Evolutionary conservation across 2,797 vertebrate species (phyloP).

Genomic region (Helarctos malayanus): DNA sequence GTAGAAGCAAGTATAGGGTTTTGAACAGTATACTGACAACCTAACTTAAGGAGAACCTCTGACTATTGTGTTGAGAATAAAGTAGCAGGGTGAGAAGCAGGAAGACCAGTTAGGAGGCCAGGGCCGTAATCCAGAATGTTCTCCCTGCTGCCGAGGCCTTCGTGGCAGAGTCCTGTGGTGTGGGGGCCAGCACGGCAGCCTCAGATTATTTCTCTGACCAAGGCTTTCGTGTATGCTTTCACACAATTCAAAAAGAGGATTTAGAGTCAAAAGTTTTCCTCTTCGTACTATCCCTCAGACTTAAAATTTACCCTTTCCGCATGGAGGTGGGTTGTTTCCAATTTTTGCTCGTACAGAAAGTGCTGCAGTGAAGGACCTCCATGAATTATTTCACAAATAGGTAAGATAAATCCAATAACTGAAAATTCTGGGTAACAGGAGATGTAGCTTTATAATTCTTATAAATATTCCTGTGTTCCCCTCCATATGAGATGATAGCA

Average conservation of each 20-base stretch:
- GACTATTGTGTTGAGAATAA: neutral
- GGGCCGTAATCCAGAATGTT: neutral
- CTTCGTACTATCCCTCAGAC: neutral
- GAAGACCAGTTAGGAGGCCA: neutral
- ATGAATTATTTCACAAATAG: neutral
- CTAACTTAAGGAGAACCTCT: neutral
- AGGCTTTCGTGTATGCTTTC: neutral
- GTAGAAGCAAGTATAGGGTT: neutral
- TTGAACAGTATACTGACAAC: neutral
- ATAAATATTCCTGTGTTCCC: neutral
- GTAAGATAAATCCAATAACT: conserved; percentile 13
- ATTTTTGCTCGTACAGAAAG: neutral
- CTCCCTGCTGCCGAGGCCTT: neutral
- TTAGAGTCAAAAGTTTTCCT: neutral
- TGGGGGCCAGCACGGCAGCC: neutral
- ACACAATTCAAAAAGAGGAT: neutral
- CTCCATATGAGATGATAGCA: neutral
- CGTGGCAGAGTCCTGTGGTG: neutral
- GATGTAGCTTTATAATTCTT: neutral
- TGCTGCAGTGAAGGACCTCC: neutral
- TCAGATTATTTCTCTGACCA: neutral
- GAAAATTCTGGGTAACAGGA: neutral
- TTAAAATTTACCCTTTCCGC: neutral
- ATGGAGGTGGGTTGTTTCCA: neutral
- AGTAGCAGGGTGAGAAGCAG: neutral